Evolutionary conservation across 2,113 vertebrate species (phyloP).

Genomic region (Pongo pygmaeus): DNA sequence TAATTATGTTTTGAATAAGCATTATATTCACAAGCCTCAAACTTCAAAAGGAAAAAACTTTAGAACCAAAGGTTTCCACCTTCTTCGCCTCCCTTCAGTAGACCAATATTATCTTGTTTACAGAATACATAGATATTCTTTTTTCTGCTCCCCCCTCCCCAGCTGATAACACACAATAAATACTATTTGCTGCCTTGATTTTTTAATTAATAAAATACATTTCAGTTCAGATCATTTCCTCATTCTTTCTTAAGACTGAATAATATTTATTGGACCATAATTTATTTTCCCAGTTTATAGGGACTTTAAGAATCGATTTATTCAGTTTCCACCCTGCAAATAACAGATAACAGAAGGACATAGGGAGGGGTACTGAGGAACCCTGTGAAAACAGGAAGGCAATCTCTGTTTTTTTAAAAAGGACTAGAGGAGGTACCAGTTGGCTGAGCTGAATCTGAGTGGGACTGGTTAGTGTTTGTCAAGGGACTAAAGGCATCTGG

Average conservation of each 20-base stretch:
- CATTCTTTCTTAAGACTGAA: slow-evolving; percentile 1
- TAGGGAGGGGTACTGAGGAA: not conserved
- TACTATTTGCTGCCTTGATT: not conserved
- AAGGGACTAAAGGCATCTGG: not conserved
- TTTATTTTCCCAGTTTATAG: not conserved
- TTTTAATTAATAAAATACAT: not conserved
- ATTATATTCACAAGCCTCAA: not conserved
- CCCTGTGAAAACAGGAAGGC: not conserved
- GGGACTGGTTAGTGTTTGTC: not conserved
- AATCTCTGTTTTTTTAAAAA: not conserved
- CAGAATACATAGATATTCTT: not conserved
- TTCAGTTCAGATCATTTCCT: not conserved
- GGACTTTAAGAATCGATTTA: not conserved
- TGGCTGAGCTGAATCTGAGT: not conserved
- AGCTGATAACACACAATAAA: not conserved
- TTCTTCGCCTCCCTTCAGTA: not conserved
- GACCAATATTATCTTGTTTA: not conserved
- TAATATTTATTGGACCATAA: not conserved
- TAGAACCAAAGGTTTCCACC: not conserved
- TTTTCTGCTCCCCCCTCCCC: not conserved
- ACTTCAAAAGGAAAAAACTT: not conserved
- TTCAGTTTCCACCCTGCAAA: not conserved
- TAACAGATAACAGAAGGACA: not conserved
- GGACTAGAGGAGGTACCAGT: not conserved
- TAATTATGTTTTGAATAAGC: not conserved